Evolutionary conservation across 2,113 vertebrate species (phyloP).

Genomic region (Nothoprocta perdicaria): DNA sequence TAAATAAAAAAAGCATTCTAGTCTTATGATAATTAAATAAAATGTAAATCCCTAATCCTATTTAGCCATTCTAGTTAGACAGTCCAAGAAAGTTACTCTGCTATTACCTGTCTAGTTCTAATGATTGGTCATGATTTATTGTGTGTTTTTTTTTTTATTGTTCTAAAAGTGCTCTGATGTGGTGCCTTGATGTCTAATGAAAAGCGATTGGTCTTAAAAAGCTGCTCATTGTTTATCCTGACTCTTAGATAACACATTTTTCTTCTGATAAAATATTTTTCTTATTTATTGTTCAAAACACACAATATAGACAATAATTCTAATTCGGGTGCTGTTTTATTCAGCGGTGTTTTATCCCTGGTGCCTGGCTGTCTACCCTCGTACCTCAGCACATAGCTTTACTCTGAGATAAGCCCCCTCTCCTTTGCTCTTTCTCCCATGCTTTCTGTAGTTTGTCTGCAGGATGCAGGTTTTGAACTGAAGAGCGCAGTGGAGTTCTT

Average conservation of each 20-base stretch:
- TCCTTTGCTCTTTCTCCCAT: constrained; percentile 80
- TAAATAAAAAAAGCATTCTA: constrained; percentile 79
- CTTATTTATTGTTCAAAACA: constrained; percentile 87
- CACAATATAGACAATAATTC: constrained; percentile 84
- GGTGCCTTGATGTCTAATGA: constrained; percentile 98
- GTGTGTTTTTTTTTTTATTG: constrained; percentile 83
- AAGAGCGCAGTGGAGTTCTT: constrained; percentile 84
- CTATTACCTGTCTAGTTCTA: constrained; percentile 87
- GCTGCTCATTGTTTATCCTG: constrained; percentile 86
- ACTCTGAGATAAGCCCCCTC: constrained; percentile 92
- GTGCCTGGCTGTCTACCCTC: constrained; percentile 95
- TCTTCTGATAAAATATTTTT: constrained; percentile 94
- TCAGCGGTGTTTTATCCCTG: constrained; percentile 87
- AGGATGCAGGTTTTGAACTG: constrained; percentile 88
- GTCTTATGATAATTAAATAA: constrained; percentile 82
- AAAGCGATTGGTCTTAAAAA: constrained; percentile 87
- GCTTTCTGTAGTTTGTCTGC: constrained; percentile 84
- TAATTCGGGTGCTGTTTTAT: constrained; percentile 85
- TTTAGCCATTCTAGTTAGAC: constrained; percentile 78
- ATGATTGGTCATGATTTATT: constrained; percentile 87
- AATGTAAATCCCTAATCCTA: constrained; percentile 85
- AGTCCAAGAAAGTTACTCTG: constrained; percentile 82
- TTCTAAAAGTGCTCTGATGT: constrained; percentile 87
- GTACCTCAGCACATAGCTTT: constrained; percentile 97
- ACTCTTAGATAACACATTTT: constrained; percentile 92